phyloP scores from a whole-genome alignment of 2,113 vertebrate genomes.

The Cnemophilus loriae region DNA sequence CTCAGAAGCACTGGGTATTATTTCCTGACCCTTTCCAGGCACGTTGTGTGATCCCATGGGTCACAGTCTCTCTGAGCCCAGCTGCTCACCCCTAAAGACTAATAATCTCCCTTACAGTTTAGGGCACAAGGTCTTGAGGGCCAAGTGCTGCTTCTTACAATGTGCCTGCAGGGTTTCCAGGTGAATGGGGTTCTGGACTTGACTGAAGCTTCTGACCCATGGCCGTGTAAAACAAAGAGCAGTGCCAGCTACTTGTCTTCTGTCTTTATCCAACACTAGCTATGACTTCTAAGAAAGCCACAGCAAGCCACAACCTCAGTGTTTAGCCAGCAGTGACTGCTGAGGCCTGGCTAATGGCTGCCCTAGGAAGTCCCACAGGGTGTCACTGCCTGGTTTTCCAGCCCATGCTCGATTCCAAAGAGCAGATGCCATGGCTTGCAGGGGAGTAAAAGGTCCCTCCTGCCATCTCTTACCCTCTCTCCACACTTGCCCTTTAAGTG shows the following conservation, averaged over 20 bases:
- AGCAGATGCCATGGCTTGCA: background rate
- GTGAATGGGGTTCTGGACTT: background rate
- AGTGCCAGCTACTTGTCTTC: background rate
- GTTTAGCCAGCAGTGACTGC: background rate
- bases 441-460: background rate
- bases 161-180: background rate
- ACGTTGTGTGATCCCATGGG: background rate
- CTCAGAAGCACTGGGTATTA: background rate
- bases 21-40: background rate
- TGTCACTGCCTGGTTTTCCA: background rate
- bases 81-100: background rate
- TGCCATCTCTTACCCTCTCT: background rate
- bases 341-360: background rate
- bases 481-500: background rate
- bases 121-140: background rate
- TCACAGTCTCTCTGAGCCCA: background rate
- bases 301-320: background rate
- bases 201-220: background rate
- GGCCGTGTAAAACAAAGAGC: background rate
- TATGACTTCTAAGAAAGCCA: background rate
- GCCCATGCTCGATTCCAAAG: rapidly evolving
- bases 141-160: background rate
- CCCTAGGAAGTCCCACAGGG: background rate
- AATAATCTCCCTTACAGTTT: background rate
- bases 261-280: background rate